Conservation (phyloP, 2,797 vertebrate species). For the Cryptoprocta ferox region DNA sequence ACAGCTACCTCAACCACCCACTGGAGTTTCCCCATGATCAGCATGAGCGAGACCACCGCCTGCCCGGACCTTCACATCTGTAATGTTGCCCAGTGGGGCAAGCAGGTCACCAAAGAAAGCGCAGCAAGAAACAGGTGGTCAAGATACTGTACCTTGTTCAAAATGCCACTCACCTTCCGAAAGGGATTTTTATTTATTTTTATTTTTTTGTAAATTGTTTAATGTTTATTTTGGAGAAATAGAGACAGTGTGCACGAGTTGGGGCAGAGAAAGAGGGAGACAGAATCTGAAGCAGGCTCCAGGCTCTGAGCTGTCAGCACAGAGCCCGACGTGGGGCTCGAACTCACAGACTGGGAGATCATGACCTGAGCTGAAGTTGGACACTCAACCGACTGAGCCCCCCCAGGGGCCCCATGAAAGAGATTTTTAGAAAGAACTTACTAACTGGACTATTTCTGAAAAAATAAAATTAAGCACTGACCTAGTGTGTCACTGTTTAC, state of each 20-base stretch:
- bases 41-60: not conserved
- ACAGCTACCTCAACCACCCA: accelerated
- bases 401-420: not conserved
- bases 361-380: too few relatives aligned
- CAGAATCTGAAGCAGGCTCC: too few relatives aligned
- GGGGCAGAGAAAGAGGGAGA: too few relatives aligned
- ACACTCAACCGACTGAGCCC: too few relatives aligned
- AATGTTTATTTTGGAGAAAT: too few relatives aligned
- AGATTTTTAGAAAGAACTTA: not conserved
- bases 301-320: too few relatives aligned
- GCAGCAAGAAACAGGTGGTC: not conserved
- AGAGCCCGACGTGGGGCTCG: too few relatives aligned
- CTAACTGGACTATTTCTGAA: not conserved
- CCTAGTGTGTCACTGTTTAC: accelerated
- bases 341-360: too few relatives aligned
- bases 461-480: not conserved
- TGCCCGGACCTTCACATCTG: accelerated
- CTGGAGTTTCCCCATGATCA: not conserved
- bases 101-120: not conserved
- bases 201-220: too few relatives aligned
- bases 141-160: not conserved
- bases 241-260: too few relatives aligned
- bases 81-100: accelerated
- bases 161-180: not conserved
- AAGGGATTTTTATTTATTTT: not conserved